These are phyloP conservation scores for Phalanger gymnotis DNA, from an alignment of 2,797 vertebrate genomes.

Conservation along the genomic window DNA sequence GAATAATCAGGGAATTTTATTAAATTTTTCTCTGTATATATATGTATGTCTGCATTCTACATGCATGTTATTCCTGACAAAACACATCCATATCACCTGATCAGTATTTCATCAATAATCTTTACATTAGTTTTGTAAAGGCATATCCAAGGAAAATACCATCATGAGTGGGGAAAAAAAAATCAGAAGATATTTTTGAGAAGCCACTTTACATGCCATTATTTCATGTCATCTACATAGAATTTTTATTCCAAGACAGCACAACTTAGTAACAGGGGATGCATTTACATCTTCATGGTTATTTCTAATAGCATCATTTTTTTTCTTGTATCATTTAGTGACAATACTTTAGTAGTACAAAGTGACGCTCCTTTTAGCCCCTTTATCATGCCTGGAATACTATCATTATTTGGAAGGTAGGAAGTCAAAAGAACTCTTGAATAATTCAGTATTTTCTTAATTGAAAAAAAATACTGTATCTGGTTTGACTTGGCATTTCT, in stretches of 20 bases:
- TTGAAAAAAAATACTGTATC: conserved; percentile 19
- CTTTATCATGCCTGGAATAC: conserved; percentile 3
- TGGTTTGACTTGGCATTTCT: not conserved
- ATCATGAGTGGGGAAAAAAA: not conserved
- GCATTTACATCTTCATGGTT: conserved; percentile 5
- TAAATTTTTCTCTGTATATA: not conserved
- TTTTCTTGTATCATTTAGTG: not conserved
- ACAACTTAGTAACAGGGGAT: not conserved
- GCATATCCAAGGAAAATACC: not conserved
- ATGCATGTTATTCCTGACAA: not conserved
- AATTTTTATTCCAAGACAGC: not conserved
- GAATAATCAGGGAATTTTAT: not conserved
- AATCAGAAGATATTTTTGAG: not conserved
- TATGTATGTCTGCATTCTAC: not conserved
- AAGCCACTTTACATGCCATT: not conserved
- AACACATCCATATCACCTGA: not conserved
- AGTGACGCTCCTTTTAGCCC: not conserved
- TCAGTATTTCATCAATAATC: not conserved
- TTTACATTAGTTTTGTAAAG: conserved; percentile 2
- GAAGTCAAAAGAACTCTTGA: not conserved
- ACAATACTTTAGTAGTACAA: not conserved
- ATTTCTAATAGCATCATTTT: not conserved
- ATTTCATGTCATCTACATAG: not conserved
- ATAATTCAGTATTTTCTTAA: not conserved
- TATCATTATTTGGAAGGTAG: not conserved